These are phyloP conservation scores for Ciconia boyciana DNA, from an alignment of 2,113 vertebrate species.

Conservation along the genomic window DNA sequence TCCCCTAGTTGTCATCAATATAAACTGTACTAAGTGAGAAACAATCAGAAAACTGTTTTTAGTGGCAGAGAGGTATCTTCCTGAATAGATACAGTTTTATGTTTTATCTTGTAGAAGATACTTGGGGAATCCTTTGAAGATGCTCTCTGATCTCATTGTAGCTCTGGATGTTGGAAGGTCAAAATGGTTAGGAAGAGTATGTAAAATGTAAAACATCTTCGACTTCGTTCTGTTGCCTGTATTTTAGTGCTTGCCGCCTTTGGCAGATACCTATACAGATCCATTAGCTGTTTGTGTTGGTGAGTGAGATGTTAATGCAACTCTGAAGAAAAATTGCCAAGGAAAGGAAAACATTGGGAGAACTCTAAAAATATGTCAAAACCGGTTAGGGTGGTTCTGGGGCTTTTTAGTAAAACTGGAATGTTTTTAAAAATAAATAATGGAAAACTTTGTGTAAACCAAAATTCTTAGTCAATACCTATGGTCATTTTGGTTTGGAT, in stretches of 20 bases:
- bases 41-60: neutral
- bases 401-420: neutral
- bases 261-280: neutral
- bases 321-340: neutral
- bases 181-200: neutral
- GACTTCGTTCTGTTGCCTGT: neutral
- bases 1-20: neutral
- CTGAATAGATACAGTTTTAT: neutral
- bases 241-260: neutral
- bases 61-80: neutral
- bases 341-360: neutral
- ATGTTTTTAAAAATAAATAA: slow-evolving; percentile 25
- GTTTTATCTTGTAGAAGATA: neutral
- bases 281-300: neutral
- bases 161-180: neutral
- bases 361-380: slow-evolving; percentile 21
- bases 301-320: neutral
- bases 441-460: neutral
- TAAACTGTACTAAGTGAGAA: neutral
- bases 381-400: neutral
- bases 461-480: neutral
- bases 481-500: neutral
- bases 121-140: neutral
- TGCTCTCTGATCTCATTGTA: neutral
- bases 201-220: neutral